phyloP scores from a whole-genome alignment of 2,113 vertebrate genomes.

The Daubentonia madagascariensis region DNA sequence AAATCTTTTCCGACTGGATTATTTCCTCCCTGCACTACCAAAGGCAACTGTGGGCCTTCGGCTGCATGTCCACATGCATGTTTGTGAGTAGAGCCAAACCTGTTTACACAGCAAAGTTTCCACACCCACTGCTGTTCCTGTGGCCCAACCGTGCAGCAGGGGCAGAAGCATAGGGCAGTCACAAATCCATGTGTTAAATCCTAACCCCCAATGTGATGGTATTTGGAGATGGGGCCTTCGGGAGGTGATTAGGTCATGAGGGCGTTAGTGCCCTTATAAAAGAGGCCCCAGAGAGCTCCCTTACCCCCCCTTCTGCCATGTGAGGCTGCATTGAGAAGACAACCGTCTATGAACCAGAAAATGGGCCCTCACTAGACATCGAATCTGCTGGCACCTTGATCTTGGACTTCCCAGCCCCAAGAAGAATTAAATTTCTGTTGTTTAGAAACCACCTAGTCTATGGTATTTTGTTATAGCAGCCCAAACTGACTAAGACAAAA shows the following conservation, averaged over 20 bases:
- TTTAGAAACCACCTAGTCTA: background rate
- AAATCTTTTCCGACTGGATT: background rate
- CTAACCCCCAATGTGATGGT: background rate
- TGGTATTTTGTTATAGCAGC: background rate
- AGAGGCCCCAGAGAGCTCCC: too few relatives aligned
- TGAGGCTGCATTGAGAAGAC: background rate
- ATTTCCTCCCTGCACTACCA: background rate
- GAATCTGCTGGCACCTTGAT: background rate
- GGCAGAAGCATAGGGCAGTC: background rate
- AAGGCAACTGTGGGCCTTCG: background rate
- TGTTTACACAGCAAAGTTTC: background rate
- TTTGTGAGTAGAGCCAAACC: background rate
- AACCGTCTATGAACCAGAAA: background rate
- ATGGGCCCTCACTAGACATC: too few relatives aligned
- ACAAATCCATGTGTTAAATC: background rate
- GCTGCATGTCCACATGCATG: rapidly evolving
- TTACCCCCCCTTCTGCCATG: background rate
- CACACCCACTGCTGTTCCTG: background rate
- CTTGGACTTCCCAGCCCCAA: background rate
- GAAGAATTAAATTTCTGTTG: background rate
- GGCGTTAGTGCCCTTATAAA: background rate
- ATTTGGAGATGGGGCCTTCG: background rate
- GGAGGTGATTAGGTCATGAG: background rate
- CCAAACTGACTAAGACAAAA: background rate
- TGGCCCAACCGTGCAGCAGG: background rate